These are phyloP conservation scores for Platypus cylindrus DNA, from an alignment of 2,888 invertebrate genomes.

Conservation along the genomic window DNA sequence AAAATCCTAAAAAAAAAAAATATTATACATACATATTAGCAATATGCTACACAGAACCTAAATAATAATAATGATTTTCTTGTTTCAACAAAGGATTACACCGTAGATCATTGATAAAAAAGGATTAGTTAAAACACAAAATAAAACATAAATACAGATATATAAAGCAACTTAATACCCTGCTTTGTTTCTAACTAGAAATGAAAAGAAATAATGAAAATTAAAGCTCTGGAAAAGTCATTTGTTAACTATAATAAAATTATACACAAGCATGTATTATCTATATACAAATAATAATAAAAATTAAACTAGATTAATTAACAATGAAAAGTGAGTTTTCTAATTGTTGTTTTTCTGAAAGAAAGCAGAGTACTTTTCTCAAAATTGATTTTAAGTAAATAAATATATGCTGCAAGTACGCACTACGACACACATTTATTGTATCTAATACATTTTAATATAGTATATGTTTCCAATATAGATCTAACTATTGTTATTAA, in stretches of 20 bases:
- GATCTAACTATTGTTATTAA: too few relatives aligned
- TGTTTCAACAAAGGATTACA: slow-evolving; percentile 13
- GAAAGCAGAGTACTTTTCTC: slow-evolving; percentile 13
- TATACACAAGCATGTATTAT: slow-evolving; percentile 8
- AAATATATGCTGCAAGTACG: too few relatives aligned
- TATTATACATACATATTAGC: slow-evolving; percentile 5
- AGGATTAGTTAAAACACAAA: too few relatives aligned
- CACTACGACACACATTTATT: too few relatives aligned
- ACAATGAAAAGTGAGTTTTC: too few relatives aligned
- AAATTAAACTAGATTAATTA: too few relatives aligned
- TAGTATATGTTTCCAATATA: too few relatives aligned
- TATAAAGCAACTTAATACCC: slow-evolving; percentile 8
- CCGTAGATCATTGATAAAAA: slow-evolving; percentile 13
- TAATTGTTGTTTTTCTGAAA: slow-evolving; percentile 4
- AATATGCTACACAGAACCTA: slow-evolving; percentile 6
- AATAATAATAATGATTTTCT: slow-evolving; percentile 7
- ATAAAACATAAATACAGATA: too few relatives aligned
- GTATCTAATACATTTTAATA: too few relatives aligned
- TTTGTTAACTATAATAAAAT: slow-evolving; percentile 10
- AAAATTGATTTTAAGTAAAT: slow-evolving; percentile 2
- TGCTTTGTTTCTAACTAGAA: slow-evolving; percentile 9
- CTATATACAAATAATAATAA: slow-evolving; percentile 3
- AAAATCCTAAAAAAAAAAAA: slow-evolving; percentile 5
- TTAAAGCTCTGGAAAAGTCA: too few relatives aligned
- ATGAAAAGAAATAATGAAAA: slow-evolving; percentile 2